phyloP scores from a whole-genome alignment of 2,888 invertebrate genomes.

The Andrena chrysosceles region DNA sequence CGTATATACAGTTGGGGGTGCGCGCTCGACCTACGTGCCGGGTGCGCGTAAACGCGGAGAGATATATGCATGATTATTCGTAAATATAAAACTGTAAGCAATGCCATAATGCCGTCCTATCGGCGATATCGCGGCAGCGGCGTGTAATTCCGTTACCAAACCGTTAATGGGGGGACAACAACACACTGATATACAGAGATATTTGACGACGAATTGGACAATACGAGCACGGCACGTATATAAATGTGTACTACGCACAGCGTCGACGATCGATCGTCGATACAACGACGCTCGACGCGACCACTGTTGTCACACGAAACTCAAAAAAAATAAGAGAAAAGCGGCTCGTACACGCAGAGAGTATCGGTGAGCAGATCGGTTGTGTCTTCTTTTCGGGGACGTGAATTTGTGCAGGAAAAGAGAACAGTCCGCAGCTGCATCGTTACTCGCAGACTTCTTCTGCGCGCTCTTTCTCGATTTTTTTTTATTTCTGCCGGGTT shows the following conservation, averaged over 20 bases:
- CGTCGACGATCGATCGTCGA: slow-evolving; percentile 73
- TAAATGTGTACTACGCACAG: slow-evolving; percentile 35
- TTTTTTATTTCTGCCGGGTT: slow-evolving; percentile 2
- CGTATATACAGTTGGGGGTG: neutral
- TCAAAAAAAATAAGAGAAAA: slow-evolving; percentile 30
- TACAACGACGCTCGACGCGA: slow-evolving; percentile 50
- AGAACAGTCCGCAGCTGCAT: slow-evolving; percentile 56
- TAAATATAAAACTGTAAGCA: slow-evolving; percentile 52
- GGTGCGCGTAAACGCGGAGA: neutral
- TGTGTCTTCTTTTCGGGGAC: neutral
- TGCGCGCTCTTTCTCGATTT: neutral
- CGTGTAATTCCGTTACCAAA: slow-evolving; percentile 64
- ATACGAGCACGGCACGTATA: slow-evolving; percentile 81
- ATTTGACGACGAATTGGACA: slow-evolving; percentile 80
- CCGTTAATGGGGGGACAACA: slow-evolving; percentile 75
- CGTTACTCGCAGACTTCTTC: slow-evolving; percentile 47
- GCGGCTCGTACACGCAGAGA: neutral
- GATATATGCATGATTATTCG: slow-evolving; percentile 12
- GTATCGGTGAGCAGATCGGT: neutral
- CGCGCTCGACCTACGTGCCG: neutral
- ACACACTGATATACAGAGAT: slow-evolving; percentile 76
- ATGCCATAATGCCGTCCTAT: slow-evolving; percentile 62
- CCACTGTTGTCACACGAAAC: slow-evolving; percentile 39
- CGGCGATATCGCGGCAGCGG: slow-evolving; percentile 63
- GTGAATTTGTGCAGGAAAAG: slow-evolving; percentile 30